A percentile compares a stretch with the other conserved stretches of the same genome.
phyloP scores from a whole-genome alignment of 1,140 invertebrate genomes.

The Brachionus koreanus region DNA sequence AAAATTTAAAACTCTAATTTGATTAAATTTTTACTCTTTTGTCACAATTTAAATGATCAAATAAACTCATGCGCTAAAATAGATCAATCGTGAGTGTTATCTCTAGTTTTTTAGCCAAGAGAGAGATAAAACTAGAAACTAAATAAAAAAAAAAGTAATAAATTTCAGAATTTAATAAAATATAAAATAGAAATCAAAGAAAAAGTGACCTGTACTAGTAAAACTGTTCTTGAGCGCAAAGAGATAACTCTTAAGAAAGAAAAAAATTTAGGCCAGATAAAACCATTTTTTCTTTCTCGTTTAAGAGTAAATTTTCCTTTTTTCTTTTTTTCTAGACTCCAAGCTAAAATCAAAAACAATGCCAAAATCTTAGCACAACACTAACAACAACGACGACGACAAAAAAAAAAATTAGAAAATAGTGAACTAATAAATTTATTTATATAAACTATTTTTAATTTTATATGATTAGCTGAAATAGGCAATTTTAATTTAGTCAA shows the following conservation, averaged over 20 bases:
- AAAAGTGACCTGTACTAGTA: background rate
- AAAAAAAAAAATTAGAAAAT: background rate
- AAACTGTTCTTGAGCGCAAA: background rate
- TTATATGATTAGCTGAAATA: background rate
- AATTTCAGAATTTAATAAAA: constrained; percentile 4
- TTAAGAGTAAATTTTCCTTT: background rate
- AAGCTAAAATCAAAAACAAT: background rate
- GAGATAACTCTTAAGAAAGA: background rate
- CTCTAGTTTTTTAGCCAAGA: background rate
- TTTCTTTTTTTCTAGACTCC: background rate
- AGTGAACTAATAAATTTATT: background rate
- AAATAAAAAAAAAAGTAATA: background rate
- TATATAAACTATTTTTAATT: background rate
- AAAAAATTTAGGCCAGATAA: background rate
- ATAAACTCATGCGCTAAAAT: background rate
- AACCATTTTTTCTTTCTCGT: background rate
- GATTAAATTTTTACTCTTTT: background rate
- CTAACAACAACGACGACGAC: background rate
- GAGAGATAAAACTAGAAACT: background rate
- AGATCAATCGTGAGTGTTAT: background rate
- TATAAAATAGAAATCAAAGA: background rate
- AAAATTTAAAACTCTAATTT: background rate
- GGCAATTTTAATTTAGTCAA: background rate
- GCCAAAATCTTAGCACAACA: background rate
- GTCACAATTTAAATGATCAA: background rate